phyloP scores from a whole-genome alignment of 35 echinoderm and acorn worm species.

The Diadema setosum region DNA sequence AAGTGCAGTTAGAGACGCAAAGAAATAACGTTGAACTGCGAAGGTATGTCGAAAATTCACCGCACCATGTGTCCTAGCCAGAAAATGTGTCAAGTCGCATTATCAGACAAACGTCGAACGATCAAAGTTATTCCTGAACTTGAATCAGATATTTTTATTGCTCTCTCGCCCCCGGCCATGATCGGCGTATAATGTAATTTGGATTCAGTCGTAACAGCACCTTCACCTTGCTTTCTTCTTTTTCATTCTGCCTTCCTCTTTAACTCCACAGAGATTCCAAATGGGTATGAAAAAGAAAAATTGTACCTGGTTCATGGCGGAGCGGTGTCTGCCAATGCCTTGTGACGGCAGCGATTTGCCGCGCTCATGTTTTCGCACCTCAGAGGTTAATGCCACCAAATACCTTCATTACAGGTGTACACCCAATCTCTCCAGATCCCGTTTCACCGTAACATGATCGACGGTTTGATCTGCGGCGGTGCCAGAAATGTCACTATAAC shows the following conservation, averaged over 20 bases:
- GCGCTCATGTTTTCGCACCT: neutral
- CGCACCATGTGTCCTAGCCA: neutral
- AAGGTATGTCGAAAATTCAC: neutral
- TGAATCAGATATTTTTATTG: neutral
- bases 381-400: neutral
- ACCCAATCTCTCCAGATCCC: neutral
- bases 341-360: neutral
- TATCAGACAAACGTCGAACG: neutral
- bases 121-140: conserved; percentile 6
- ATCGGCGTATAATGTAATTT: conserved; percentile 4
- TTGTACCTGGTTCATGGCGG: neutral
- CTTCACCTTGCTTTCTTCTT: neutral
- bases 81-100: neutral
- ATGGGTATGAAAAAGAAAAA: too few species aligned
- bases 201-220: too few species aligned
- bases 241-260: neutral
- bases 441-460: neutral
- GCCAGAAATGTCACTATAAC: too few species aligned
- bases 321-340: neutral
- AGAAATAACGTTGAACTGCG: conserved; percentile 9
- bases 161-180: neutral
- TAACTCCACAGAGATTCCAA: neutral
- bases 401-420: conserved; percentile 14
- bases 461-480: too few species aligned
- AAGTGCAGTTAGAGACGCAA: neutral